Conservation (phyloP, 23 tunicate species). For the Trididemnum clinides region DNA sequence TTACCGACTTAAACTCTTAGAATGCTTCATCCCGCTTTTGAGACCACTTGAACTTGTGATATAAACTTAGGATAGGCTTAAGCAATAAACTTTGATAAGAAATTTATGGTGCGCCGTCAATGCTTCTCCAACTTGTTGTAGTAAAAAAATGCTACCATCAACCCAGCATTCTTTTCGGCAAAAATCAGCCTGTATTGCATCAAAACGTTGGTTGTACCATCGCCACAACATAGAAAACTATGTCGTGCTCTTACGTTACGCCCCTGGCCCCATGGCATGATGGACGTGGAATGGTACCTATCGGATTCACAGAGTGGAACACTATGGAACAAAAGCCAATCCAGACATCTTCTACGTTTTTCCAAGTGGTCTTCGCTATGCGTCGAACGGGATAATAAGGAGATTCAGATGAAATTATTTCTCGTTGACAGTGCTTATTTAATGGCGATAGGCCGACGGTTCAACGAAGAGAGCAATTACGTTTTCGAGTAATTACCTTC, state of each 20-base stretch:
- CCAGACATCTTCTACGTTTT: slow-evolving; percentile 28
- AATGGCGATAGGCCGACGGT: slow-evolving; percentile 19
- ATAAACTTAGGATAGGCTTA: neutral
- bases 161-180: slow-evolving; percentile 13
- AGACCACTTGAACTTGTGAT: neutral
- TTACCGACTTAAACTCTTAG: no score
- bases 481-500: neutral
- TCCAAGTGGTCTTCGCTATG: slow-evolving; percentile 10
- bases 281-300: slow-evolving; percentile 14
- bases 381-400: slow-evolving; percentile 19
- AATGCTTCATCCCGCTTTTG: neutral
- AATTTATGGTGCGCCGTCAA: slow-evolving; percentile 3
- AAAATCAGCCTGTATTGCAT: slow-evolving; percentile 8
- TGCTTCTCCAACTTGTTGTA: neutral
- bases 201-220: slow-evolving; percentile 32
- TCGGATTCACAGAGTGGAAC: slow-evolving; percentile 22
- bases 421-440: neutral
- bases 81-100: neutral
- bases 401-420: neutral
- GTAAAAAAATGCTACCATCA: slow-evolving; percentile 26
- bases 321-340: slow-evolving; percentile 39
- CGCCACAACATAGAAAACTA: slow-evolving; percentile 28
- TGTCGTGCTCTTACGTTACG: slow-evolving; percentile 25
- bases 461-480: slow-evolving; percentile 15
- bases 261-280: slow-evolving; percentile 12